Percentiles rank a stretch among this genome's conserved stretches.
Conservation (phyloP, 2,888 invertebrate genomes). For the Formica aserva region DNA sequence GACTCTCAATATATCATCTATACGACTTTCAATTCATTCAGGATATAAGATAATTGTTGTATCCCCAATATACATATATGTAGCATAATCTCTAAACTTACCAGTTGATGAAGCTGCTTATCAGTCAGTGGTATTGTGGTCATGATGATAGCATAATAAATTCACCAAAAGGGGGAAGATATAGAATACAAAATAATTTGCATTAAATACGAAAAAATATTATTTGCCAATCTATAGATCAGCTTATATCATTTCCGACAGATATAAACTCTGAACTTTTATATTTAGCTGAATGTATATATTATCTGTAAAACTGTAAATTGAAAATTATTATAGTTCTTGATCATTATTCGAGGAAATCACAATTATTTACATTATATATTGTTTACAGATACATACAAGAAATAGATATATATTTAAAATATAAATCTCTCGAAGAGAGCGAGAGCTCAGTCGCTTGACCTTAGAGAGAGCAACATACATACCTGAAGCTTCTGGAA, state of each 20-base stretch:
- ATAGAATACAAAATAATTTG: conserved; percentile 80
- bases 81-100: conserved; percentile 49
- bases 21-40: conserved; percentile 33
- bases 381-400: neutral
- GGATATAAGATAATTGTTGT: conserved; percentile 12
- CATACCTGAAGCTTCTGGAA: conserved; percentile 94
- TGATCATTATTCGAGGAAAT: neutral
- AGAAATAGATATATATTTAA: neutral
- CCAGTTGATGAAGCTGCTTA: conserved; percentile 87
- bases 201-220: conserved; percentile 45
- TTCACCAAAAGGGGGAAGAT: conserved; percentile 71
- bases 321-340: conserved; percentile 6
- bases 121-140: conserved; percentile 84
- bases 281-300: conserved; percentile 72
- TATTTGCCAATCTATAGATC: conserved; percentile 51
- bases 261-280: conserved; percentile 62
- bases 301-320: conserved; percentile 76
- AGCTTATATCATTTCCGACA: conserved; percentile 51
- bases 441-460: conserved; percentile 8
- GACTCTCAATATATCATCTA: conserved; percentile 5
- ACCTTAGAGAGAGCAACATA: conserved; percentile 64
- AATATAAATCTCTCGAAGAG: neutral
- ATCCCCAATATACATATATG: neutral
- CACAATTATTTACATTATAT: neutral
- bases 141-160: conserved; percentile 81